phyloP scores from a whole-genome alignment of 1,140 invertebrate species.

The Branchinecta lynchi region DNA sequence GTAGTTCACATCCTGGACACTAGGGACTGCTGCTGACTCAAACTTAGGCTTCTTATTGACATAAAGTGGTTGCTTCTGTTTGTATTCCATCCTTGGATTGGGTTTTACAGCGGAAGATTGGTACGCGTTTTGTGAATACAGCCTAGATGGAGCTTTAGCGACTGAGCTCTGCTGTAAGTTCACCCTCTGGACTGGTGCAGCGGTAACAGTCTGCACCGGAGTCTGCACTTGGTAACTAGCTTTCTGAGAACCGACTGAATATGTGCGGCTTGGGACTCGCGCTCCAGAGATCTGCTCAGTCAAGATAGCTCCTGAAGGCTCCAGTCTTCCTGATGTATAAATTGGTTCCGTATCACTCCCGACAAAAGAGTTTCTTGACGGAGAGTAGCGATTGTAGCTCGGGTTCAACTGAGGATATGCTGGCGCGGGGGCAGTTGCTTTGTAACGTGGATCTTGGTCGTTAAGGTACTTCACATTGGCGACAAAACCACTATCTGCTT shows the following conservation, averaged over 20 bases:
- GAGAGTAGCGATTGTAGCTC: not conserved
- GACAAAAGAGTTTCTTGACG: no score
- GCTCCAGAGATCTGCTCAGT: not conserved
- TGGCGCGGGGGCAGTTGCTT: conserved; percentile 1
- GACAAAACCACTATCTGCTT: conserved; percentile 19
- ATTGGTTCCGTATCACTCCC: not conserved
- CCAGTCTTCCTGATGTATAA: not conserved
- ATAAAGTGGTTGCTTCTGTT: not conserved
- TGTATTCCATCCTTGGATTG: not conserved
- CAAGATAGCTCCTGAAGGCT: not conserved
- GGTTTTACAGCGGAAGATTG: not conserved
- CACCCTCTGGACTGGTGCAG: not conserved
- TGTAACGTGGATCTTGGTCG: conserved; percentile 13
- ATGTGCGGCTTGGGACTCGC: not conserved
- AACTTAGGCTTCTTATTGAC: not conserved
- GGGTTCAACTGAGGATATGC: not conserved
- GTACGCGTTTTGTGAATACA: not conserved
- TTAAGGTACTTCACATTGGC: conserved; percentile 18
- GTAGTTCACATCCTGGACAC: not conserved
- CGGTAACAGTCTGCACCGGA: not conserved
- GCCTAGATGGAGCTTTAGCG: not conserved
- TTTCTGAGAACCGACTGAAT: not conserved
- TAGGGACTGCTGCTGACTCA: not conserved
- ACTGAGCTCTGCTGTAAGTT: not conserved
- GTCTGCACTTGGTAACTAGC: not conserved